A percentile compares a stretch with the other conserved stretches of the same genome.
Evolutionary conservation across 2,888 invertebrate genomes (phyloP).

Genomic region (Microctonus hyperodae): DNA sequence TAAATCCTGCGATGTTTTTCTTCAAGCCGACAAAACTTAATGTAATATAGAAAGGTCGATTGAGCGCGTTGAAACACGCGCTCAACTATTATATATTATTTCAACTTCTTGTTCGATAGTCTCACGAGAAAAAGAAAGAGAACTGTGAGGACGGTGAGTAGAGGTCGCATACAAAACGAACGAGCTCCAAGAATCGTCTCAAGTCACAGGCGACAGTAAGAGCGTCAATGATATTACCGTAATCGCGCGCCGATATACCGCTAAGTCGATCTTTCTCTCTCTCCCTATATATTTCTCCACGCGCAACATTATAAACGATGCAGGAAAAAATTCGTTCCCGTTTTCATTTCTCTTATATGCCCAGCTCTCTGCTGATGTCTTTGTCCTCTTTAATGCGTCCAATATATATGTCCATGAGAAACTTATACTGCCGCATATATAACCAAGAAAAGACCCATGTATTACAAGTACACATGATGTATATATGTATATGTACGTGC

Average conservation of each 20-base stretch:
- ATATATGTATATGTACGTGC: slow-evolving; percentile 20
- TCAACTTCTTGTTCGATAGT: neutral
- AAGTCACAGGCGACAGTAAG: slow-evolving; percentile 16
- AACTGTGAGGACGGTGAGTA: neutral
- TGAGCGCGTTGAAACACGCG: too few species aligned
- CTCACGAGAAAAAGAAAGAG: neutral
- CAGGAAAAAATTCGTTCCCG: slow-evolving; percentile 21
- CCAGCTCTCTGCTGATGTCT: neutral
- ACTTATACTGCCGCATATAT: neutral
- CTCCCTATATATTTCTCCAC: neutral
- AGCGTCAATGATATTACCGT: slow-evolving; percentile 40
- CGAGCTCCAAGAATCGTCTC: slow-evolving; percentile 14
- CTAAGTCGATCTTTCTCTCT: slow-evolving; percentile 29
- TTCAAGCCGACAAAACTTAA: too few species aligned
- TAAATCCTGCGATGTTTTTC: too few species aligned
- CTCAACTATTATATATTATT: neutral
- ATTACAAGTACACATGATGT: neutral
- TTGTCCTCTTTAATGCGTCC: slow-evolving; percentile 8
- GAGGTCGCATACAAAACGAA: slow-evolving; percentile 24
- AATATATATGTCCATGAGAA: slow-evolving; percentile 15
- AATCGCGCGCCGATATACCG: slow-evolving; percentile 40
- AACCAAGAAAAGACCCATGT: slow-evolving; percentile 14
- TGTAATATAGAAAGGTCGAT: too few species aligned
- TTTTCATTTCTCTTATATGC: slow-evolving; percentile 22
- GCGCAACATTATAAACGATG: slow-evolving; percentile 8